Conservation (phyloP, 2,888 invertebrate genomes). For the Polietes domitor region DNA sequence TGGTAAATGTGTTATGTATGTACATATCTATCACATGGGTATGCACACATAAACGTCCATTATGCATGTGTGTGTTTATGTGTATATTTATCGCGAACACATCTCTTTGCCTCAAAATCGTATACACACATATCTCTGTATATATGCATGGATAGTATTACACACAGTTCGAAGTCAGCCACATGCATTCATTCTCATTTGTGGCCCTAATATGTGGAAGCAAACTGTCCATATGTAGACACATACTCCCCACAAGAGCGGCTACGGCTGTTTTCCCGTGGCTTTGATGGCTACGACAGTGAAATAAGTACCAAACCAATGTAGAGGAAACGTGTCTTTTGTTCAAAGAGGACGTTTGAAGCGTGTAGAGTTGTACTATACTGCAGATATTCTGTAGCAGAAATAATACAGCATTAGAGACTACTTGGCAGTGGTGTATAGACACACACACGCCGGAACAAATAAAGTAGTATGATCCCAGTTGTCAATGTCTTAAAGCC, state of each 20-base stretch:
- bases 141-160: no score
- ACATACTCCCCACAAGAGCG: slow-evolving; percentile 16
- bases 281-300: slow-evolving; percentile 34
- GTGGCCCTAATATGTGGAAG: slow-evolving; percentile 25
- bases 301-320: slow-evolving; percentile 29
- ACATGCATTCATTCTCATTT: slow-evolving; percentile 26
- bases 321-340: slow-evolving; percentile 37
- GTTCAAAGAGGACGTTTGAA: slow-evolving; percentile 25
- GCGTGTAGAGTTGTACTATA: slow-evolving; percentile 23
- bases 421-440: slow-evolving; percentile 22
- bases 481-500: no score
- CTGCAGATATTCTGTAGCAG: slow-evolving; percentile 35
- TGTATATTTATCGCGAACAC: background rate
- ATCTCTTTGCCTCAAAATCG: background rate
- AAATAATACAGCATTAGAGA: slow-evolving; percentile 12
- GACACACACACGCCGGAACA: no score
- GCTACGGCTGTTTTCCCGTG: slow-evolving; percentile 16
- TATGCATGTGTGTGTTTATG: no score
- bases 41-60: no score
- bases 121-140: background rate
- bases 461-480: no score
- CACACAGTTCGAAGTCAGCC: background rate
- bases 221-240: slow-evolving; percentile 1
- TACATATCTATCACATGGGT: no score
- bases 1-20: no score